Evolutionary conservation across 1,140 invertebrate species (phyloP), one percentile per base, ranked within the genome.

Genomic region (Zophobas atratus): DNA sequence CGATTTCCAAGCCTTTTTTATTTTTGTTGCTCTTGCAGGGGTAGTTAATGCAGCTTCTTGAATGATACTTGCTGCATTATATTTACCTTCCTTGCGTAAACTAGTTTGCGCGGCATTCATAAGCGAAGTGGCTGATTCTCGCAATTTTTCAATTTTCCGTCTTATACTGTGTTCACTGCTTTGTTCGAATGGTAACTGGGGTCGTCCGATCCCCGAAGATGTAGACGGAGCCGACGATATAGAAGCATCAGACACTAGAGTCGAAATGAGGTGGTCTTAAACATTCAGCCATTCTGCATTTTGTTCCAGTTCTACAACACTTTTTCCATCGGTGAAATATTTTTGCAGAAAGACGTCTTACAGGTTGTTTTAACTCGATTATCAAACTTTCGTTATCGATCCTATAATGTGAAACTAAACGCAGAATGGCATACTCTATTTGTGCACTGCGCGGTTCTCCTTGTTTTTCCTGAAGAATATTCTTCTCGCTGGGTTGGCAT

Each of bases 21-120:
- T 46, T 46, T 46, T 46, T 46, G 43, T 46, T 46, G 43, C 43
- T 46, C 6, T 46, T 46, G 43, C 6, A 46, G 43, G 43, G 6
- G 8, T 63, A 33, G 8, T 35, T 35, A 36, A 63, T 20, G 34
- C 39, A 35, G 34, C 57, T 63, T 39, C 34, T 36, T 35, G 34
- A 35, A 35, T 39, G 34, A 63, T 63, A 8, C 39, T 63, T 36
- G 57, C 34, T 33, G 57, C 57, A 63, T 63, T 3, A 36, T 63
- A 8, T 63, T 39, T 34, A 8, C 57, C 57, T 35, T 63, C 34
- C 8, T 8, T 39, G 8, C 57, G 34, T 63, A 63, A 63, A 63
- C 57, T 63, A 34, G 39, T 63, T 63, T 63, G 57, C 8, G 57
- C 39, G 20, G 57, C 34, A 8, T 63, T 46, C 43, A 46, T 46